Evolutionary conservation across 2,797 vertebrate genomes (phyloP).

Genomic region (Sternotherus odoratus): DNA sequence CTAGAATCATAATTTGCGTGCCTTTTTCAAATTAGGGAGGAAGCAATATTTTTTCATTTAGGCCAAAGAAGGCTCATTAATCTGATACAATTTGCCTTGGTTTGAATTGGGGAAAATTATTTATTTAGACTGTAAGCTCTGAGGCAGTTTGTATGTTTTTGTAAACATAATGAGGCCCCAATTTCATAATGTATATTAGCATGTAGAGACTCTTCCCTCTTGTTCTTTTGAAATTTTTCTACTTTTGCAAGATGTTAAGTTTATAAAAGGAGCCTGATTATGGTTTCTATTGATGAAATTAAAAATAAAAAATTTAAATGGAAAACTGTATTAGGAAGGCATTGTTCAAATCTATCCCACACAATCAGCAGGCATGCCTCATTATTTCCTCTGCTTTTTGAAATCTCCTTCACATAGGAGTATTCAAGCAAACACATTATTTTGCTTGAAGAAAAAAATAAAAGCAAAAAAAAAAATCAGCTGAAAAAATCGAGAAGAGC

Average conservation of each 20-base stretch:
- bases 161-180: neutral
- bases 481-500: neutral
- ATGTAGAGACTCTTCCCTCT: neutral
- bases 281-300: neutral
- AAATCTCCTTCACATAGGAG: neutral
- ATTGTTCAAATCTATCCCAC: neutral
- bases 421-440: neutral
- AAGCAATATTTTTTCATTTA: neutral
- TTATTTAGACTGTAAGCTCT: neutral
- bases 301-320: neutral
- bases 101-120: neutral
- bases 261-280: neutral
- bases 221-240: neutral
- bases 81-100: neutral
- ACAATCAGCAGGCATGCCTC: neutral
- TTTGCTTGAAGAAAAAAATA: neutral
- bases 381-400: neutral
- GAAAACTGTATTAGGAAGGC: neutral
- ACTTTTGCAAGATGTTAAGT: neutral
- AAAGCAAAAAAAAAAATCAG: neutral
- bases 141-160: neutral
- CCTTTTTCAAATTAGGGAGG: neutral
- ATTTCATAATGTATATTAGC: neutral
- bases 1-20: neutral
- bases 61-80: neutral